Percentiles rank a stretch among this genome's conserved stretches.
These are phyloP conservation scores for Willowsia nigromaculata DNA, from an alignment of 2,888 invertebrate species.

Conservation along the genomic window DNA sequence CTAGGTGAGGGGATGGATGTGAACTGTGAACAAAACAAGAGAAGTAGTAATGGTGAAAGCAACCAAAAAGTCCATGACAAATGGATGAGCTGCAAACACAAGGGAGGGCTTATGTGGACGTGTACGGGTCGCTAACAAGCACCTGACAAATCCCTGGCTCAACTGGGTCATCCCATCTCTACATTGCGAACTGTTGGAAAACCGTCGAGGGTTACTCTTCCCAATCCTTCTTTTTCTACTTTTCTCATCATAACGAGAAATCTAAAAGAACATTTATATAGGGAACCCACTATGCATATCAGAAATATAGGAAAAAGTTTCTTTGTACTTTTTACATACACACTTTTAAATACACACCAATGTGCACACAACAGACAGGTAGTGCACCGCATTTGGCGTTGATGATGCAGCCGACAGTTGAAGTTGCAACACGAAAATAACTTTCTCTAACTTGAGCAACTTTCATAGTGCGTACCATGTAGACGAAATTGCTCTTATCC, in stretches of 20 bases:
- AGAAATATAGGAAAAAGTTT: slow-evolving; percentile 2
- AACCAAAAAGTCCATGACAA: slow-evolving; percentile 78
- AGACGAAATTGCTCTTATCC: not conserved
- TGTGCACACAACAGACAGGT: slow-evolving; percentile 3
- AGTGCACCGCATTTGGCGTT: not conserved
- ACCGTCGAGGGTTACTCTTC: slow-evolving; percentile 62
- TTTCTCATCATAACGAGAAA: slow-evolving; percentile 61
- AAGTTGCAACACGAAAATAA: not conserved
- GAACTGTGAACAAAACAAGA: not conserved
- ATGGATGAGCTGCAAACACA: slow-evolving; percentile 79
- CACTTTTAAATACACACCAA: not conserved
- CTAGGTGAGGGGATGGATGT: slow-evolving; percentile 35
- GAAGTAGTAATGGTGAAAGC: slow-evolving; percentile 35
- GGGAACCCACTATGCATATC: not conserved
- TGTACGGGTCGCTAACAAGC: slow-evolving; percentile 79
- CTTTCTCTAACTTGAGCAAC: not conserved
- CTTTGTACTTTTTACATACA: not conserved
- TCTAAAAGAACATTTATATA: not conserved
- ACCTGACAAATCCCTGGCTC: slow-evolving; percentile 79
- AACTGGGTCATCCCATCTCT: slow-evolving; percentile 78
- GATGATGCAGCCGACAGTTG: not conserved
- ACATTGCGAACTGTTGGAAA: slow-evolving; percentile 53
- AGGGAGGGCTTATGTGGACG: slow-evolving; percentile 79
- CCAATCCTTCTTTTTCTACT: slow-evolving; percentile 67
- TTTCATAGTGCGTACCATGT: not conserved